Conservation (phyloP, 2,113 vertebrate species). For the Pseudopipra pipra region DNA sequence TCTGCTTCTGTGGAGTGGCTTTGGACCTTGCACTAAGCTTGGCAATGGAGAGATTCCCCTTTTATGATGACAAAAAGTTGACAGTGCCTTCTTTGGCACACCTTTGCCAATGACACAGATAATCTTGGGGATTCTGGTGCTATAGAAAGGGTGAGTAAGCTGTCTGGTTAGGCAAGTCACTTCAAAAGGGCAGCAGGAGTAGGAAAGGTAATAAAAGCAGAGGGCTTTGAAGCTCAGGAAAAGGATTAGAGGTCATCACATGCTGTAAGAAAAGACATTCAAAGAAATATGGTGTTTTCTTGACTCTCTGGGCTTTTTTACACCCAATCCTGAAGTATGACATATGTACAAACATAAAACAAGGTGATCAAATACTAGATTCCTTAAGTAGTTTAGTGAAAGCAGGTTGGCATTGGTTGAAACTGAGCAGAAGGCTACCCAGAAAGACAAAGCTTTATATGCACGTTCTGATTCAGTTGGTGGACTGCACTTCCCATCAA, state of each 20-base stretch:
- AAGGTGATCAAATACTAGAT: not conserved
- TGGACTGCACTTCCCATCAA: not conserved
- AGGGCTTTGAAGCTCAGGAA: not conserved
- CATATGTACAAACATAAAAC: not conserved
- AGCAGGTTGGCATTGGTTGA: not conserved
- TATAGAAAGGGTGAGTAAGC: not conserved
- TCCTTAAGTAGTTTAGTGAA: not conserved
- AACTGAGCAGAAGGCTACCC: not conserved
- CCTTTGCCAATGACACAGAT: accelerated
- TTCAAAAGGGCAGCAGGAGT: not conserved
- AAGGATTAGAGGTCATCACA: not conserved
- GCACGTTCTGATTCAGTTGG: not conserved
- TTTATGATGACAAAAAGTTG: not conserved
- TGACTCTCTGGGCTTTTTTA: not conserved
- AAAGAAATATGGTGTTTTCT: not conserved
- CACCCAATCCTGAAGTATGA: not conserved
- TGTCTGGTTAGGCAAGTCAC: not conserved
- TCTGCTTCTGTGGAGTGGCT: not conserved
- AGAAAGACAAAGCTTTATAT: not conserved
- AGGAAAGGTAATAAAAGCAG: not conserved
- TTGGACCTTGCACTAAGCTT: not conserved
- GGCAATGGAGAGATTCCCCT: not conserved
- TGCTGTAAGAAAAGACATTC: not conserved
- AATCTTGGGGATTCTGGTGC: not conserved
- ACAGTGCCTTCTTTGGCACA: not conserved